Conservation (phyloP, 2,113 vertebrate species). For the Herpailurus yagouaroundi region DNA sequence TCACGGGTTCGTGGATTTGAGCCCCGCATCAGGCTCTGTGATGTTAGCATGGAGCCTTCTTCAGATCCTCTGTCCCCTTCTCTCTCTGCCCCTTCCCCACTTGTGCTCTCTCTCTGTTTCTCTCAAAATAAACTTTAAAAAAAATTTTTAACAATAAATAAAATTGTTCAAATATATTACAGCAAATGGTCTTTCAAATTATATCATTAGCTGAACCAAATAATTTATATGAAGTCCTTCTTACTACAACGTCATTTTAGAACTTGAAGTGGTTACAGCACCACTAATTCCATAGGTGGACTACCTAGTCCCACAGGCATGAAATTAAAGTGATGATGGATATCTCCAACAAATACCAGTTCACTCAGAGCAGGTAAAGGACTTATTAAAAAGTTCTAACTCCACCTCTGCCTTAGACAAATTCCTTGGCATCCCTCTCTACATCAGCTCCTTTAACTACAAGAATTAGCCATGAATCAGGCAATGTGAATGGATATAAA, state of each 20-base stretch:
- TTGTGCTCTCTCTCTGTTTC: too few relatives aligned
- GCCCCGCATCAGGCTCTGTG: too few relatives aligned
- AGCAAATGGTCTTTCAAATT: slow-evolving; percentile 35
- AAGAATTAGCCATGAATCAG: slow-evolving; percentile 1
- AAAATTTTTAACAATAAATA: neutral
- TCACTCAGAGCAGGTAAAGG: neutral
- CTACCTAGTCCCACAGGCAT: neutral
- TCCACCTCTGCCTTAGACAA: neutral
- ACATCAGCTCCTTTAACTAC: neutral
- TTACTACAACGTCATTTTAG: slow-evolving; percentile 13
- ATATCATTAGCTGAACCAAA: slow-evolving; percentile 16
- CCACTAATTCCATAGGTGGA: slow-evolving; percentile 26
- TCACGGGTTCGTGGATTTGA: too few relatives aligned
- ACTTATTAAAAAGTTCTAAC: slow-evolving; percentile 16
- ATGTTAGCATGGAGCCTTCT: too few relatives aligned
- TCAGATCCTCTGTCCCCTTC: too few relatives aligned
- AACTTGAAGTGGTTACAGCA: neutral
- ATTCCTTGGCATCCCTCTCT: neutral
- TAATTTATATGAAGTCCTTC: neutral
- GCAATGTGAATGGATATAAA: neutral
- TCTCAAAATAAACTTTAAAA: too few relatives aligned
- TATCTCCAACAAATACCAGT: slow-evolving; percentile 9
- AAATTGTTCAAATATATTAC: slow-evolving; percentile 21
- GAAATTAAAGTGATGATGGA: slow-evolving; percentile 39
- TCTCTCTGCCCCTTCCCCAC: too few relatives aligned